Percentiles rank a stretch among this genome's conserved stretches.
These are phyloP conservation scores for Fulmarus glacialis DNA, from an alignment of 2,113 vertebrate species.

Conservation along the genomic window DNA sequence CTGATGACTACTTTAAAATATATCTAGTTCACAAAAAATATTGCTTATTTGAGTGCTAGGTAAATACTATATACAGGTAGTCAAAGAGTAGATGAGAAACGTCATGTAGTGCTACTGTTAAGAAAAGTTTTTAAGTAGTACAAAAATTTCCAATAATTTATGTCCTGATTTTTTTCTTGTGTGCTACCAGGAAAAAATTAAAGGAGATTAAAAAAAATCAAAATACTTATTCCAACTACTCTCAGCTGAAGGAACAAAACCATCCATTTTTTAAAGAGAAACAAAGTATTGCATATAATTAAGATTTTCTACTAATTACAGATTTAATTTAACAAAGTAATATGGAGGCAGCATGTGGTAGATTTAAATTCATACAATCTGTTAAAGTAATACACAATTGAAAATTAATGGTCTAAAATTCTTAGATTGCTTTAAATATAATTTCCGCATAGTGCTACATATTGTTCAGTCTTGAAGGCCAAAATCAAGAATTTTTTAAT, in stretches of 20 bases:
- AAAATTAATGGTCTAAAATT: conserved; percentile 53
- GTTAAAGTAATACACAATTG: conserved; percentile 56
- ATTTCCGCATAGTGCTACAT: conserved; percentile 39
- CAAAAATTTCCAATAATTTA: conserved; percentile 47
- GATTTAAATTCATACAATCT: conserved; percentile 55
- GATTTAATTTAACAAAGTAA: conserved; percentile 66
- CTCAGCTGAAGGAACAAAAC: conserved; percentile 21
- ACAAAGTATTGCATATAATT: conserved; percentile 20
- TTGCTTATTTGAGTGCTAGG: conserved; percentile 24
- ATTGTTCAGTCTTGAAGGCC: conserved; percentile 15
- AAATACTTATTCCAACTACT: neutral
- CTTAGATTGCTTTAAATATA: conserved; percentile 30
- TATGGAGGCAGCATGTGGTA: conserved; percentile 68
- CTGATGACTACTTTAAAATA: conserved; percentile 15
- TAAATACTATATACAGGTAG: conserved; percentile 51
- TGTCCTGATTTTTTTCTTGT: neutral
- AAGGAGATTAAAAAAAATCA: neutral
- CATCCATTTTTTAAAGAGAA: conserved; percentile 3
- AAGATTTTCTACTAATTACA: conserved; percentile 51
- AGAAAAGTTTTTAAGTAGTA: conserved; percentile 47
- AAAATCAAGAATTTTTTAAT: conserved; percentile 52
- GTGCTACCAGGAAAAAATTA: conserved; percentile 8
- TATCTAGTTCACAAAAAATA: conserved; percentile 38
- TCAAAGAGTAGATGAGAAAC: conserved; percentile 47
- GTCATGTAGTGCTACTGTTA: neutral